Base-by-base conservation (phyloP, 1,140 invertebrate species). In the Muscidifurax raptorellus region DNA sequence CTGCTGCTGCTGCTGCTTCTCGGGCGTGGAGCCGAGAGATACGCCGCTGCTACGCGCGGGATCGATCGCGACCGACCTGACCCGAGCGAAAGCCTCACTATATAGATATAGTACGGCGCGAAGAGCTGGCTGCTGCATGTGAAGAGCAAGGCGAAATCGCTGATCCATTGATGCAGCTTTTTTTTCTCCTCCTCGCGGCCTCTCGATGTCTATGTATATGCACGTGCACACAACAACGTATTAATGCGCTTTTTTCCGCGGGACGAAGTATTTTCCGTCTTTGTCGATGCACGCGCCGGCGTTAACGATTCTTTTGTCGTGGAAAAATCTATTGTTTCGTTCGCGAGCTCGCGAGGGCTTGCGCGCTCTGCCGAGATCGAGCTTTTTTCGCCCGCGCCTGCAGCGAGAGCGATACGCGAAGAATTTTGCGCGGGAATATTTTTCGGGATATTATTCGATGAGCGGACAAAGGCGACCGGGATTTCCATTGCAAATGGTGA, bases 11-110 rank as follows among this genome's bases (percentile, higher is more conserved):
- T 36, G 36, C 36, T 40, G 52, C 66, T 27, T 30, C 66, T 69
- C 66, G 66, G 66, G 66, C 66, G 66, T 69, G 66, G 66, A 69
- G 66, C 66, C 27, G 66, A 69, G 66, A 27, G 66, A 69, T 30
- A 28, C 66, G 66, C 27, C 27, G 22, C 59, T 15, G 66, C 66
- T 27, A 9, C 40, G 32, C 72, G 12, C 40, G n/a, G 28, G 72
- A 75, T 75, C 72, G 72, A 75, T 44, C 72, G 32, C 22, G 32
- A 12, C 72, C 72, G 36, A 75, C 72, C 72, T 72, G 72, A 75
- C 72, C 72, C 72, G 72, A 75, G 36, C 66, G 27, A 40, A 47
- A 22, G 32, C 72, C 6, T 1, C 5, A 9, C 28, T 5, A 25
- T 59, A 59, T 52, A 52, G n/a, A 59, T 59, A 59, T 10, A 47